Evolutionary conservation across 2,797 vertebrate species (phyloP).

Genomic region (Petrocephalus schoutedeni): DNA sequence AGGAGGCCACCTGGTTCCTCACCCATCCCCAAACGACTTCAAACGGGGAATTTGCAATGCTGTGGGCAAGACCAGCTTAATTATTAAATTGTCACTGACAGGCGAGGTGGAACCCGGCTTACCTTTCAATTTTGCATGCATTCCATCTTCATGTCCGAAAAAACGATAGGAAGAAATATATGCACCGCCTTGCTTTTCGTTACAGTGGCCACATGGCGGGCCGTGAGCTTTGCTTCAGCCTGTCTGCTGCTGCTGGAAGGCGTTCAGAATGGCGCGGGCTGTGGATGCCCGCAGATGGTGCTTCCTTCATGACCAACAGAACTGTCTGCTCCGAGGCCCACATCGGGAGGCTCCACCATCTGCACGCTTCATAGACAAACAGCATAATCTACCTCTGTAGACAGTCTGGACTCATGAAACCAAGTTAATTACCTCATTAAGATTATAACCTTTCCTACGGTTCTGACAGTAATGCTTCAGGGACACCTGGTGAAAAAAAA

Average conservation of each 20-base stretch:
- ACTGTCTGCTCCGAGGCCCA: not conserved
- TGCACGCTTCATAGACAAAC: not conserved
- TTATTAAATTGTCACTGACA: not conserved
- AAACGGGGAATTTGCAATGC: not conserved
- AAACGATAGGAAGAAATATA: not conserved
- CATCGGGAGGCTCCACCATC: not conserved
- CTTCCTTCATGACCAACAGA: not conserved
- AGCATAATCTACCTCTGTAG: not conserved
- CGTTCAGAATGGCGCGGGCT: not conserved
- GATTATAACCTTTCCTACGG: not conserved
- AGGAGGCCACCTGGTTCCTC: not conserved
- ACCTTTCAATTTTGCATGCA: not conserved
- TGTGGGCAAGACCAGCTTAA: not conserved
- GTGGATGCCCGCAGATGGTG: not conserved
- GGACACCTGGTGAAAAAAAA: not conserved
- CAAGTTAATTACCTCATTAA: not conserved
- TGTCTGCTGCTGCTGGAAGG: not conserved
- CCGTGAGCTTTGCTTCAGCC: not conserved
- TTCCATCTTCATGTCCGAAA: not conserved
- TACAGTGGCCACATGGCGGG: not conserved
- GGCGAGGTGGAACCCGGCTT: not conserved
- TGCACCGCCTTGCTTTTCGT: not conserved
- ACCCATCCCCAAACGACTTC: not conserved
- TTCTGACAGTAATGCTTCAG: slow-evolving; percentile 45
- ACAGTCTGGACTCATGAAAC: not conserved